Percentiles rank a stretch among this genome's conserved stretches.
Evolutionary conservation across 2,113 vertebrate genomes (phyloP).

Genomic region (Nanorana parkeri): DNA sequence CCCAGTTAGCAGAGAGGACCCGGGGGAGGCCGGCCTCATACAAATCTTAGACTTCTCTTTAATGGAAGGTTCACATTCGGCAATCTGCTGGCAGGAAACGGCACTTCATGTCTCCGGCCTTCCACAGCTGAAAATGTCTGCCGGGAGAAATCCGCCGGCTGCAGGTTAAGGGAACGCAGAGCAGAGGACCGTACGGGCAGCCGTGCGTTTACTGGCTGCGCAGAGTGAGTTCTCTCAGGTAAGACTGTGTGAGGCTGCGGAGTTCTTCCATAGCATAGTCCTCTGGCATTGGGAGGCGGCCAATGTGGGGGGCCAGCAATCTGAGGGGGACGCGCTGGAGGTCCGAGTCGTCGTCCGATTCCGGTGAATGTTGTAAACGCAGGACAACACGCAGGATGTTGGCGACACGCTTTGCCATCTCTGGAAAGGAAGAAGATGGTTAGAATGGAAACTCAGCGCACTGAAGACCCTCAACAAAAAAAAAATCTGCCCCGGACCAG

Average conservation of each 20-base stretch:
- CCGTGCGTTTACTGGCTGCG: conserved; percentile 70
- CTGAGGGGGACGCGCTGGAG: conserved; percentile 75
- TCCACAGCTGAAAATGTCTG: too few relatives aligned
- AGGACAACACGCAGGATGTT: conserved; percentile 91
- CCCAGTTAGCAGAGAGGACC: too few relatives aligned
- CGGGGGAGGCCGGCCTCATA: too few relatives aligned
- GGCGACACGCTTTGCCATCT: conserved; percentile 94
- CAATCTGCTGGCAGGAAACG: too few relatives aligned
- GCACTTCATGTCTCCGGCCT: too few relatives aligned
- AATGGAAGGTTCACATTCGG: too few relatives aligned
- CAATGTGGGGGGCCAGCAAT: conserved; percentile 85
- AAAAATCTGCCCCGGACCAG: too few relatives aligned
- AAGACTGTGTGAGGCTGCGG: conserved; percentile 87
- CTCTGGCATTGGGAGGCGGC: conserved; percentile 91
- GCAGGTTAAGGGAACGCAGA: too few relatives aligned
- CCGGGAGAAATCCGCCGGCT: too few relatives aligned
- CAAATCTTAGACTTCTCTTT: too few relatives aligned
- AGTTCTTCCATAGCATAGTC: conserved; percentile 96
- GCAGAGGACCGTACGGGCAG: neutral
- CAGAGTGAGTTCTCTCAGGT: conserved; percentile 84
- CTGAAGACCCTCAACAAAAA: too few relatives aligned
- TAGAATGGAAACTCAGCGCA: too few relatives aligned
- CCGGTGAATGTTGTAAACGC: conserved; percentile 82
- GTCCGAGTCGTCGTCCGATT: conserved; percentile 60
- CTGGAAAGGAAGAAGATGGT: conserved; percentile 64